Percentiles rank a stretch among this genome's conserved stretches.
These are phyloP conservation scores for Acrocera orbiculus DNA, from an alignment of 2,888 invertebrate genomes.

Conservation along the genomic window DNA sequence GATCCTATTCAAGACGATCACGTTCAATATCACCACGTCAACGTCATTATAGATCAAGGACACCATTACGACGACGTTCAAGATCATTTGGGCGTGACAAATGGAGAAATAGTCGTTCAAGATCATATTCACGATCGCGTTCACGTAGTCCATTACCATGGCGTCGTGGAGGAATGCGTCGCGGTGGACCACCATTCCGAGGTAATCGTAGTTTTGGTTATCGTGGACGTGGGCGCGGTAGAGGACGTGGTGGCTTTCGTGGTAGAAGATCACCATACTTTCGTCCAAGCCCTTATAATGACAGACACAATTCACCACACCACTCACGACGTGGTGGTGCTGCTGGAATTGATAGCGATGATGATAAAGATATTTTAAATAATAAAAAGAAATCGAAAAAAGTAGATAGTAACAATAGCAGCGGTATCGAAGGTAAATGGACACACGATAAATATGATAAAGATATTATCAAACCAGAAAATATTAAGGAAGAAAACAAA, in stretches of 20 bases:
- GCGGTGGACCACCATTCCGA: constrained; percentile 30
- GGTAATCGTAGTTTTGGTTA: constrained; percentile 37
- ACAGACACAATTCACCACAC: background rate
- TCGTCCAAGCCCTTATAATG: too few species aligned
- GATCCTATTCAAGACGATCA: constrained; percentile 2
- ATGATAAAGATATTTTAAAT: background rate
- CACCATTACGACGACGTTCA: too few species aligned
- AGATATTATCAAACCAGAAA: constrained; percentile 30
- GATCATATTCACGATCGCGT: constrained; percentile 14
- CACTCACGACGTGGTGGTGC: constrained; percentile 7
- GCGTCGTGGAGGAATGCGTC: constrained; percentile 8
- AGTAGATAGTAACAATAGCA: too few species aligned
- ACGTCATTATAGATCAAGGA: constrained; percentile 30
- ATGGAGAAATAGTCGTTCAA: constrained; percentile 10
- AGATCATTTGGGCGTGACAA: too few species aligned
- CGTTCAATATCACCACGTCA: constrained; percentile 18
- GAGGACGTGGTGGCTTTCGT: constrained; percentile 21
- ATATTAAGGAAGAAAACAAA: constrained; percentile 38
- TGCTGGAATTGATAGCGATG: background rate
- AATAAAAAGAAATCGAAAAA: too few species aligned
- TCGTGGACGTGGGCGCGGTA: constrained; percentile 36
- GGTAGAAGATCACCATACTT: constrained; percentile 13
- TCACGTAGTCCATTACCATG: constrained; percentile 14
- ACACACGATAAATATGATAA: constrained; percentile 33
- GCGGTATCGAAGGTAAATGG: constrained; percentile 33